These are phyloP conservation scores for Chaetops frenatus DNA, from an alignment of 2,113 vertebrate genomes.

Conservation along the genomic window DNA sequence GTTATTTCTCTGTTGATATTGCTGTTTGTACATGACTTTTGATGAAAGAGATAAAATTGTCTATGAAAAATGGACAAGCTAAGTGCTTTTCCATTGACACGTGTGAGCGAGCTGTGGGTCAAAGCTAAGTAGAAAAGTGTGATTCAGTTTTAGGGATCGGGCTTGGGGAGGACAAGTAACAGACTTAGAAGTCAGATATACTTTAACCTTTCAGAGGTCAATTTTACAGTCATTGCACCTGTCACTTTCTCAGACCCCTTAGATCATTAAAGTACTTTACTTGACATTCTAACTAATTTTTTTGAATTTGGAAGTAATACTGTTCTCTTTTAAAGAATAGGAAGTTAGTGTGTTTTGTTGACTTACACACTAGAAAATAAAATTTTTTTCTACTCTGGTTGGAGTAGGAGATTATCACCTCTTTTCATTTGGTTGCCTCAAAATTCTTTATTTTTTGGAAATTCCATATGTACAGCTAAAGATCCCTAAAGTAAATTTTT, in stretches of 20 bases:
- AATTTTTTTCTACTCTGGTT: not conserved
- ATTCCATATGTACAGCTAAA: not conserved
- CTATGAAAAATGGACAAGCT: not conserved
- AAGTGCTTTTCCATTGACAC: not conserved
- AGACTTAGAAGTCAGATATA: not conserved
- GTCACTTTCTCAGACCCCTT: not conserved
- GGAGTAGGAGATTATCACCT: not conserved
- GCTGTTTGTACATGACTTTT: not conserved
- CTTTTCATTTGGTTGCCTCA: not conserved
- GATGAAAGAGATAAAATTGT: not conserved
- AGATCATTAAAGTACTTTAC: not conserved
- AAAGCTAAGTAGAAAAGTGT: not conserved
- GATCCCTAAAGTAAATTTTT: not conserved
- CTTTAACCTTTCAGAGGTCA: not conserved
- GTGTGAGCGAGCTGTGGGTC: not conserved
- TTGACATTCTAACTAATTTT: not conserved
- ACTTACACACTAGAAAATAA: not conserved
- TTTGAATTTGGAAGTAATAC: not conserved
- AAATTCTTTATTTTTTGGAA: not conserved
- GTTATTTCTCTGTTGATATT: not conserved
- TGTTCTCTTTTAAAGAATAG: not conserved
- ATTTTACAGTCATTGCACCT: not conserved
- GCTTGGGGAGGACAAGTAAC: not conserved
- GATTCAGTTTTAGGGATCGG: not conserved
- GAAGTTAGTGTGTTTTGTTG: not conserved